These are phyloP conservation scores for Coecobrya sp. DNA, from an alignment of 2,888 invertebrate genomes.

Conservation along the genomic window DNA sequence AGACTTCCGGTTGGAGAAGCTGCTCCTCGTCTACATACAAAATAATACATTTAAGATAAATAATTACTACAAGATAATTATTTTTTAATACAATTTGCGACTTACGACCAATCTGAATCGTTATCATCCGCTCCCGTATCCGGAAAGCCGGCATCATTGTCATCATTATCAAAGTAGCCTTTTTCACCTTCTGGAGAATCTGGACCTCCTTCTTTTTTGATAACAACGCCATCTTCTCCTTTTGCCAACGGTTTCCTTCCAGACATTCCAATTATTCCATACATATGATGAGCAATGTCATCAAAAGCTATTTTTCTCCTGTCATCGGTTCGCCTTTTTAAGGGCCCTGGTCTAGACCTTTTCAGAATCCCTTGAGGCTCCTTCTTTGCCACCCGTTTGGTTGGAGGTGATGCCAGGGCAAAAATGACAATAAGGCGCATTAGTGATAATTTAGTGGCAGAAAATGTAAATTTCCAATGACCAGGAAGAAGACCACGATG, in stretches of 20 bases:
- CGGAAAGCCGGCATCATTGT: neutral
- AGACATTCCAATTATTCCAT: too few species aligned
- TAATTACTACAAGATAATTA: too few species aligned
- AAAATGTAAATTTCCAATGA: neutral
- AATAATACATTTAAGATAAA: too few species aligned
- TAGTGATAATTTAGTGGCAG: neutral
- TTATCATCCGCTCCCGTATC: constrained; percentile 8
- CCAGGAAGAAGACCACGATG: neutral
- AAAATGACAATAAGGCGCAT: neutral
- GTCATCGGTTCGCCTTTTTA: too few species aligned
- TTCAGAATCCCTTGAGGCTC: too few species aligned
- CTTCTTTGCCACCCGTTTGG: neutral
- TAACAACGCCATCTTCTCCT: neutral
- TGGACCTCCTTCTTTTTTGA: neutral
- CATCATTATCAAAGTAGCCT: neutral
- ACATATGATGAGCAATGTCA: neutral
- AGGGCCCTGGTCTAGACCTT: neutral
- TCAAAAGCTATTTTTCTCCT: neutral
- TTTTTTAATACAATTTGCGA: neutral
- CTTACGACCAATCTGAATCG: constrained; percentile 46
- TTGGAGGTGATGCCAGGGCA: neutral
- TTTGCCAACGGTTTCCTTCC: neutral
- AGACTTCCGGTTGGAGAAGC: neutral
- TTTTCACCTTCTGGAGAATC: too few species aligned
- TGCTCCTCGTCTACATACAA: neutral